Evolutionary conservation across 2,888 invertebrate species (phyloP).

Genomic region (Ceramica pisi): DNA sequence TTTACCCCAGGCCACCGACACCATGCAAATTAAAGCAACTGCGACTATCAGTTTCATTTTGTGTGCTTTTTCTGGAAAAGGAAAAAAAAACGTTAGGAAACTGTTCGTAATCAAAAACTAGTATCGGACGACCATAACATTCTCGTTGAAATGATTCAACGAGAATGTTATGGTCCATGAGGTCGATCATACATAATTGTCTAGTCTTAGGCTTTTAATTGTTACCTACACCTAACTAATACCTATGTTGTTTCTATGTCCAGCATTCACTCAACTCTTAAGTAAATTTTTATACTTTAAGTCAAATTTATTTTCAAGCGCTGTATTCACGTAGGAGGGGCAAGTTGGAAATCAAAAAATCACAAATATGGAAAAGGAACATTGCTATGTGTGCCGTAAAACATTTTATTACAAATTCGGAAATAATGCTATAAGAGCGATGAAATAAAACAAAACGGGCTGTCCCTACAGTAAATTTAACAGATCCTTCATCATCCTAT

Average conservation of each 20-base stretch:
- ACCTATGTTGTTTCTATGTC: conserved; percentile 9
- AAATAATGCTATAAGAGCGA: background rate
- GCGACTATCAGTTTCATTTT: conserved; percentile 85
- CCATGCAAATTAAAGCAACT: conserved; percentile 76
- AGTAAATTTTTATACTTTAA: no score
- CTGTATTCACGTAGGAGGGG: background rate
- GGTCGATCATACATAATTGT: background rate
- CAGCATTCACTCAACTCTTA: conserved; percentile 3
- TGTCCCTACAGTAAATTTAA: background rate
- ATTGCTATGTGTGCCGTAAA: background rate
- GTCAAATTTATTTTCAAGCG: no score
- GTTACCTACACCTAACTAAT: conserved; percentile 2
- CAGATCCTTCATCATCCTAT: background rate
- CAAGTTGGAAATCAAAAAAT: background rate
- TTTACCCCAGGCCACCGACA: conserved; percentile 78
- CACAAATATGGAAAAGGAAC: background rate
- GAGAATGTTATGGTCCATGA: no score
- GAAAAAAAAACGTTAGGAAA: conserved; percentile 5
- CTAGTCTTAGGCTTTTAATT: background rate
- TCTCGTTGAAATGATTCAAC: background rate
- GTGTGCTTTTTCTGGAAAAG: conserved; percentile 50
- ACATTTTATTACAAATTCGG: background rate
- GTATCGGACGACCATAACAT: no score
- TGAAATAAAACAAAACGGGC: conserved; percentile 1
- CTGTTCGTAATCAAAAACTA: background rate